Percentiles rank a stretch among this genome's conserved stretches.
Conservation (phyloP, 30 jellyfish, hydroid and myxozoan genomes). For the Mastigias papua region DNA sequence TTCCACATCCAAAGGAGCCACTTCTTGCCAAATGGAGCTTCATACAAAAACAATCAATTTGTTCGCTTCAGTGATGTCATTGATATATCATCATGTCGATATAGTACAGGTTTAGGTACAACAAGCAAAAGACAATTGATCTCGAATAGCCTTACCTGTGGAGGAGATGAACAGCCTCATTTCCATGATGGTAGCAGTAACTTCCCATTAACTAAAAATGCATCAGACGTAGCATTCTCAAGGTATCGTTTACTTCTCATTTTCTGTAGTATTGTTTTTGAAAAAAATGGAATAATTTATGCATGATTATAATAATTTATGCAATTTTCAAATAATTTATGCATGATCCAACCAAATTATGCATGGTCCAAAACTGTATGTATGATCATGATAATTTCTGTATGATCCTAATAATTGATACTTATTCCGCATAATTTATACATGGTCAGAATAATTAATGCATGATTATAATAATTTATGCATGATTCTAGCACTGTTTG, state of each 20-base stretch:
- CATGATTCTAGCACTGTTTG: no score
- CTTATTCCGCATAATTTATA: no score
- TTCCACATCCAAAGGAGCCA: conserved; percentile 85
- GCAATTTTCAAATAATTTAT: no score
- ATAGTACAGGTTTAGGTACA: conserved; percentile 39
- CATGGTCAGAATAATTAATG: no score
- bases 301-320: no score
- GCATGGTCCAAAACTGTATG: no score
- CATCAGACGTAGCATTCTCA: background rate
- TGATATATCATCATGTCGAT: conserved; percentile 73
- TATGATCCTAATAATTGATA: no score
- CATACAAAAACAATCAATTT: conserved; percentile 67
- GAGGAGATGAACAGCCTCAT: background rate
- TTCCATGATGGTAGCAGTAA: conserved; percentile 52
- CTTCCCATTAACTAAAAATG: background rate
- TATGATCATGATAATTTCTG: no score
- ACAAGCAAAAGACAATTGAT: background rate
- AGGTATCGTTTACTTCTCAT: background rate
- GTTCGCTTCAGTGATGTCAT: conserved; percentile 83
- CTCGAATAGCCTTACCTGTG: background rate
- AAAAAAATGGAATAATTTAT: no score
- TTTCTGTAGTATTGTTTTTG: no score
- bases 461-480: no score
- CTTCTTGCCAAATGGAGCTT: conserved; percentile 45
- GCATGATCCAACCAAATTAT: no score